Conservation (phyloP, 1,140 invertebrate genomes). For the Formica exsecta region DNA sequence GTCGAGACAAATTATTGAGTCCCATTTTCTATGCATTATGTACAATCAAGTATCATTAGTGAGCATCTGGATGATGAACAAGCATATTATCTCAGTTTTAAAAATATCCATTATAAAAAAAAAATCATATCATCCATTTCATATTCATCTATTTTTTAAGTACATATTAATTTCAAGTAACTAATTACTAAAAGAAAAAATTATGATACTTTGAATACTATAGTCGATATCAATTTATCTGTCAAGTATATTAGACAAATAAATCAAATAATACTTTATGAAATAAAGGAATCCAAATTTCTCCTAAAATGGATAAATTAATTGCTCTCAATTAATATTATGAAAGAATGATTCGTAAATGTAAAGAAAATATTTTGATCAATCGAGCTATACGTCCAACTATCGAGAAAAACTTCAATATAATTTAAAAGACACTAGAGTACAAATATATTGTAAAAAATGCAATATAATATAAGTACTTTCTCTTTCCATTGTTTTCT, state of each 20-base stretch:
- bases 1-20: slow-evolving; percentile 60
- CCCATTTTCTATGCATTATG: slow-evolving; percentile 62
- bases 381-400: slow-evolving; percentile 59
- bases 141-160: slow-evolving; percentile 54
- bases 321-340: neutral
- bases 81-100: neutral
- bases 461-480: neutral
- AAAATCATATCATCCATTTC: slow-evolving; percentile 16
- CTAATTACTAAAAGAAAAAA: slow-evolving; percentile 57
- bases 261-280: slow-evolving; percentile 41
- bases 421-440: slow-evolving; percentile 37
- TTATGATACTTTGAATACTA: slow-evolving; percentile 66
- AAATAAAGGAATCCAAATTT: neutral
- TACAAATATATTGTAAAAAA: slow-evolving; percentile 55
- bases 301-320: neutral
- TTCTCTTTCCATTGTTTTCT: neutral
- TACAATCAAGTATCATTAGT: slow-evolving; percentile 58
- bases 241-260: slow-evolving; percentile 29
- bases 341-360: neutral
- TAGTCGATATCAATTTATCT: slow-evolving; percentile 57
- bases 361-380: slow-evolving; percentile 49
- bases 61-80: neutral
- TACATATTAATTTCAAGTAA: slow-evolving; percentile 66
- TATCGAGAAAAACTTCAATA: slow-evolving; percentile 52
- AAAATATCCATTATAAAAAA: slow-evolving; percentile 44